Percentiles rank a stretch among this genome's conserved stretches.
Conservation (phyloP, 2,113 vertebrate genomes). For the Ictalurus furcatus region DNA sequence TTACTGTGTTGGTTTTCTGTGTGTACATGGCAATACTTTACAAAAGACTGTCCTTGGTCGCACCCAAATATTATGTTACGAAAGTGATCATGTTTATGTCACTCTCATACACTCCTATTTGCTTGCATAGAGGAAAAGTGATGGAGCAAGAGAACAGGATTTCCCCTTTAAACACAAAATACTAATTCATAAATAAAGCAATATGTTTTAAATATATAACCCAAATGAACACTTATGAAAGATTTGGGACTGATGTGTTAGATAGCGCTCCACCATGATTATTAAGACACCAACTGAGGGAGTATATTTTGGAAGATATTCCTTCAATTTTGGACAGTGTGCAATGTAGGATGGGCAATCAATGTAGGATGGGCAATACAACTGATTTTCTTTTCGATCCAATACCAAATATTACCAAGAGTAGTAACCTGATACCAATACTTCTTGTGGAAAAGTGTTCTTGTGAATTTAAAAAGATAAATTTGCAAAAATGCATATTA, state of each 20-base stretch:
- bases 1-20: slow-evolving; percentile 2
- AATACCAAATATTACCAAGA: neutral
- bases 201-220: neutral
- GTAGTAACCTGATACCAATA: neutral
- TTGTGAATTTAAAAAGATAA: neutral
- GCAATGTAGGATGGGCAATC: neutral
- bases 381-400: neutral
- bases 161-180: neutral
- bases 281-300: neutral
- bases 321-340: neutral
- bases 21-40: neutral
- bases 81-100: neutral
- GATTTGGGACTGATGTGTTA: neutral
- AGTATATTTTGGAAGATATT: neutral
- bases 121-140: no score
- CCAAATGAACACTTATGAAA: neutral
- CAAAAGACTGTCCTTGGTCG: neutral
- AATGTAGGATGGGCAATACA: neutral
- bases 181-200: neutral
- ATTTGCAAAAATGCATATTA: neutral
- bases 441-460: neutral
- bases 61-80: slow-evolving; percentile 16
- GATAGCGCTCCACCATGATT: neutral
- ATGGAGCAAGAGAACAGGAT: neutral
- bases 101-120: no score